These are phyloP conservation scores for Sebastes taczanowskii DNA, from an alignment of 2,797 vertebrate genomes.

Conservation along the genomic window DNA sequence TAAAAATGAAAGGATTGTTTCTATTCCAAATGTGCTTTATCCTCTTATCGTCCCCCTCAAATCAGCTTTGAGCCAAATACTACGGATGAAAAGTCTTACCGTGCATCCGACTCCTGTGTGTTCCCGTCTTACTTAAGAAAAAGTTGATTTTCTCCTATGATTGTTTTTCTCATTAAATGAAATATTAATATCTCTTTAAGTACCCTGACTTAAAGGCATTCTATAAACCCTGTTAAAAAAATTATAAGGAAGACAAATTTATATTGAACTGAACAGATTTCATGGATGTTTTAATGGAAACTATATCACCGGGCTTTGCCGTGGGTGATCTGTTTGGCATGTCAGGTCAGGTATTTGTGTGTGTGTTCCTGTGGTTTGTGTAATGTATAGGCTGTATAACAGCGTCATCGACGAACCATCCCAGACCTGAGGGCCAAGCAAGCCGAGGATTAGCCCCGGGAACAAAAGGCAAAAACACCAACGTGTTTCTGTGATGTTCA, in stretches of 20 bases:
- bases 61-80: slow-evolving; percentile 11
- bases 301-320: neutral
- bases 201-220: neutral
- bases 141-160: neutral
- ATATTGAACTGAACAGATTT: neutral
- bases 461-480: slow-evolving; percentile 72
- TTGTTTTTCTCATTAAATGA: neutral
- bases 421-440: slow-evolving; percentile 47
- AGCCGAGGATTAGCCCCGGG: slow-evolving; percentile 62
- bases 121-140: neutral
- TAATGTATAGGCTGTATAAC: slow-evolving; percentile 16
- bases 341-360: slow-evolving; percentile 10
- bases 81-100: neutral
- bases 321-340: neutral
- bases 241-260: neutral
- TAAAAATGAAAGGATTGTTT: neutral
- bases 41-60: slow-evolving; percentile 19
- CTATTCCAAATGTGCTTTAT: slow-evolving; percentile 6
- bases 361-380: slow-evolving; percentile 24
- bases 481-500: slow-evolving; percentile 69
- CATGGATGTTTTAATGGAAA: neutral
- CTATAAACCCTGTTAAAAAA: neutral
- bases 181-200: neutral
- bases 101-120: neutral
- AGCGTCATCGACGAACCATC: slow-evolving; percentile 30